Evolutionary conservation across 2,113 vertebrate genomes (phyloP), one percentile per base, ranked within the genome.

Genomic region (Muscicapa adusta): DNA sequence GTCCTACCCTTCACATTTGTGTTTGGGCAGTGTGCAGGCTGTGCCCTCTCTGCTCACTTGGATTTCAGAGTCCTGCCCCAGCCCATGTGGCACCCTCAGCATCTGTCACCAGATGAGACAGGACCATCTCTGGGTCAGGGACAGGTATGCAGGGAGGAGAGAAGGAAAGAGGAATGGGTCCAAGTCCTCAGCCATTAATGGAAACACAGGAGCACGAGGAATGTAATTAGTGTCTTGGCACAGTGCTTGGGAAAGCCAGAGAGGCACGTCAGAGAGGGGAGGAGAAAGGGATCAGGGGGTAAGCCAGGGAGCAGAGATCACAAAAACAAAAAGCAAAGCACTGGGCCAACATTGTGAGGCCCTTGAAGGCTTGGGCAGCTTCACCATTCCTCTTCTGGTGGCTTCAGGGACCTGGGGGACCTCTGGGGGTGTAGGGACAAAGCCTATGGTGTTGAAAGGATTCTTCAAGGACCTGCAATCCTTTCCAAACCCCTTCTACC

Each of bases 181-280:
- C 88, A 88, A 90, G 85, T 67, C 42, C 76, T 94, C 84, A 88
- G 74, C 80, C 87, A 63, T 79, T 93, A 89, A 89, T 91, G 87
- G 89, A 89, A 93, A 79, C 0, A 3, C 53, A 56, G 85, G 42
- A 93, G 72, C 63, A 91, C 0, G 0, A 83, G 68, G 80, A 94
- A 89, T 91, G 93, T 71, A 93, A 96, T 96, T 80, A 90, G 56
- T 0, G 0, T 74, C 63, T 96, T 95, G 95, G 96, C 89, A 88
- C 2, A 14, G 65, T 45, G 75, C 91, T 96, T 93, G 93, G 89
- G 94, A 96, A 96, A 95, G 65, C 60, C 82, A 93, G 68, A 74
- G 34, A 66, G 28, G 38, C 71, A 93, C 7, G 6, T 94, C 85
- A 91, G 81, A 79, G 34, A 42, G 71, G 72, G 91, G 81, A 93